Base-by-base conservation (phyloP, 2,797 vertebrate genomes). In the Anas capensis region DNA sequence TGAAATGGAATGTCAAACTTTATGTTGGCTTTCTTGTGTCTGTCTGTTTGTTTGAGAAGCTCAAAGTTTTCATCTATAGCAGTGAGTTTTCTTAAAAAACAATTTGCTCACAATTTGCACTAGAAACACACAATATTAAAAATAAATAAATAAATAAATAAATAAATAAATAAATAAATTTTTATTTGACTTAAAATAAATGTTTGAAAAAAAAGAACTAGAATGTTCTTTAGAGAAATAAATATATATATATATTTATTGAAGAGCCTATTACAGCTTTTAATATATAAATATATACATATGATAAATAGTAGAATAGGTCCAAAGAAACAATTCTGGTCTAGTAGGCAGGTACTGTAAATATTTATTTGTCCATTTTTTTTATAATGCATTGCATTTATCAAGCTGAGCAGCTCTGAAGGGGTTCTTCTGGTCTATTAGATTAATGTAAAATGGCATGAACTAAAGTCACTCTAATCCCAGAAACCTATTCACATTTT, bases 291-390 rank as follows among this genome's bases (percentile, higher is more conserved):
- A 44, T 82, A 82, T 42, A 88, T 91, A 94, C 58, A 75, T 44
- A 82, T 91, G 54, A 66, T 81, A 90, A 90, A 86, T 44, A 88
- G 58, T 66, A 71, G 51, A 82, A 82, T 51, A 71, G 33, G 20
- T n/a, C 19, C 77, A 42, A 93, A n/a, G 21, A 82, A 84, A 51
- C 6, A 86, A 71, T 92, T 95, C 87, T 93, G 61, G 11, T 23
- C 56, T 92, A 42, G 62, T 85, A 91, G 48, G 40, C 31, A 86
- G 79, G 70, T 62, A 62, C 62, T 92, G 54, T 88, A 94, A 81
- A 89, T 82, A 88, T 82, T 86, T 90, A 54, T 78, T 78, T 75
- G 26, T n/a, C 24, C 18, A 26, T 68, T 75, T 11, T 11, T n/a
- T 86, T 88, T 51, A 70, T 5, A 79, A 62, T 29, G 10, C 4